A percentile compares a stretch with the other conserved stretches of the same genome.
Conservation (phyloP, 2,113 vertebrate genomes). For the Peromyscus leucopus region DNA sequence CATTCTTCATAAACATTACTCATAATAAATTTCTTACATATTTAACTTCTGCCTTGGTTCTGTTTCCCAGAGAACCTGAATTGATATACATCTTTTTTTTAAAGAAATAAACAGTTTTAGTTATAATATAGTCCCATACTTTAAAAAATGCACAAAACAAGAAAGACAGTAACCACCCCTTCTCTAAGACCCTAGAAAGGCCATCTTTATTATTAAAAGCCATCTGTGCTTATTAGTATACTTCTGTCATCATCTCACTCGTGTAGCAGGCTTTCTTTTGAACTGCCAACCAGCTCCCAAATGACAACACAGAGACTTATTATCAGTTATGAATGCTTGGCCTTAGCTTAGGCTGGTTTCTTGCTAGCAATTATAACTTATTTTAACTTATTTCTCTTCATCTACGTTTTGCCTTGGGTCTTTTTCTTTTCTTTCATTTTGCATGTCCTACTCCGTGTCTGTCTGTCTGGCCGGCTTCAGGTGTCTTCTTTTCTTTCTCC, state of each 20-base stretch:
- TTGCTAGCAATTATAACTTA: not conserved
- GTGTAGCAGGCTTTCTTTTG: not conserved
- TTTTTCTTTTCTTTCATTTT: not conserved
- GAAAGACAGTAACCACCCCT: not conserved
- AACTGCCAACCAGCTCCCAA: not conserved
- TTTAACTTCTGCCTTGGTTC: not conserved
- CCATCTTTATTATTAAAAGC: not conserved
- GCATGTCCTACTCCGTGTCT: not conserved
- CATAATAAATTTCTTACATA: conserved; percentile 1
- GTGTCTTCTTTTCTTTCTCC: not conserved
- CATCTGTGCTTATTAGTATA: conserved; percentile 18
- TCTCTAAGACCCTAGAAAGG: not conserved
- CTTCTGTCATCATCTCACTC: not conserved
- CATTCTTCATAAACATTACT: conserved; percentile 17
- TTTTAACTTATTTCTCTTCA: not conserved
- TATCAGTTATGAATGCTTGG: not conserved
- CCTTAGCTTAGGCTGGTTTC: not conserved
- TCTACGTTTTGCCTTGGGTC: not conserved
- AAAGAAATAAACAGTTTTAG: conserved; percentile 24
- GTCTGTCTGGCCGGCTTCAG: not conserved
- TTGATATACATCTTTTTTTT: not conserved
- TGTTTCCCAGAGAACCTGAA: conserved; percentile 3
- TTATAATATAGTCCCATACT: not conserved
- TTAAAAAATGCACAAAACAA: not conserved
- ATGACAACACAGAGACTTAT: not conserved